phyloP scores from a whole-genome alignment of 2,888 invertebrate species.

The Gnatocerus cornutus region DNA sequence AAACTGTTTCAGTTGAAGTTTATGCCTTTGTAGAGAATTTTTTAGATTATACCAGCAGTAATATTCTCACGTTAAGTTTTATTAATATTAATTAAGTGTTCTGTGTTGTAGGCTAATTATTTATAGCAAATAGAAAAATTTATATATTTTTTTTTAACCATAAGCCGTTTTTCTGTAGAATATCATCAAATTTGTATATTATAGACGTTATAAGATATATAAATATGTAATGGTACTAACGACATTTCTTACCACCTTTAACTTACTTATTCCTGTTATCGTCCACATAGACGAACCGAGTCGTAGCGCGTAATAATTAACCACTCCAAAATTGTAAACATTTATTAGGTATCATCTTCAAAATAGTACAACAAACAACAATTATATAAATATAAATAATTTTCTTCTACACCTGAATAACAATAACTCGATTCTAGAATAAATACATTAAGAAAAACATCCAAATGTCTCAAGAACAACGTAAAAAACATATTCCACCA shows the following conservation, averaged over 20 bases:
- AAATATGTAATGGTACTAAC: constrained; percentile 41
- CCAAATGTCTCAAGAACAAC: constrained; percentile 13
- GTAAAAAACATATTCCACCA: background rate
- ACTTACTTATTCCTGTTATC: no score
- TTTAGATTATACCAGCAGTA: constrained; percentile 31
- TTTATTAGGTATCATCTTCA: constrained; percentile 51
- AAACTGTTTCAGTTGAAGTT: constrained; percentile 6
- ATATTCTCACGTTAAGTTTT: constrained; percentile 29
- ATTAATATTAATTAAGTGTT: constrained; percentile 37
- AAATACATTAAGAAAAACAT: constrained; percentile 36
- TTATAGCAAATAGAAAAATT: constrained; percentile 40
- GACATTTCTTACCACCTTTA: background rate
- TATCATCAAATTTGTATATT: constrained; percentile 44
- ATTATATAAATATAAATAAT: constrained; percentile 53
- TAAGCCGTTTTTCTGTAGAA: constrained; percentile 41
- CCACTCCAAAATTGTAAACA: constrained; percentile 43
- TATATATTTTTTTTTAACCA: constrained; percentile 41
- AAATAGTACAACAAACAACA: constrained; percentile 57
- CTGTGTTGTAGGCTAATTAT: constrained; percentile 46
- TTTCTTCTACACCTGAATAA: constrained; percentile 30
- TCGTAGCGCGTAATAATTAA: no score
- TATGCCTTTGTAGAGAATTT: constrained; percentile 27
- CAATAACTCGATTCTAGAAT: constrained; percentile 22
- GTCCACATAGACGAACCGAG: no score
- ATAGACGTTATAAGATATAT: constrained; percentile 43